A percentile compares a stretch with the other conserved stretches of the same genome.
phyloP scores from a whole-genome alignment of 1,140 invertebrate species.

The Globodera rostochiensis region DNA sequence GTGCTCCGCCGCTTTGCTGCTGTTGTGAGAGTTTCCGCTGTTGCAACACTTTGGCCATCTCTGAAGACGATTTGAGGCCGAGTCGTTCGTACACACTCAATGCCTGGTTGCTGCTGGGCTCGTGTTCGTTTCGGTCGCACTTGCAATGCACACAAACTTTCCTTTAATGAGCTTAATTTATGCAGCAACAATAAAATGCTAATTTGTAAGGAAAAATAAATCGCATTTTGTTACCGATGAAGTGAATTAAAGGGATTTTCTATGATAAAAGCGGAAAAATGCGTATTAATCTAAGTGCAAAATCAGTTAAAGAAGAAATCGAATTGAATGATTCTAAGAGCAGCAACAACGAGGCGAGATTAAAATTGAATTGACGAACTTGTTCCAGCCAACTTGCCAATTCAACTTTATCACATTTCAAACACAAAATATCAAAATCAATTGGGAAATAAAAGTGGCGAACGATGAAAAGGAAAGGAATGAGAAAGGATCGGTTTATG shows the following conservation, averaged over 20 bases:
- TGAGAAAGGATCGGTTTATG: background rate
- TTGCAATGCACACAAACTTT: conserved; percentile 66
- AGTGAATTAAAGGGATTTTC: background rate
- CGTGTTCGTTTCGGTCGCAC: conserved; percentile 63
- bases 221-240: too few species aligned
- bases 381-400: too few species aligned
- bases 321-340: too few species aligned
- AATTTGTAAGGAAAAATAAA: background rate
- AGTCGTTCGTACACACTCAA: conserved; percentile 64
- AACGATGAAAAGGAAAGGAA: background rate
- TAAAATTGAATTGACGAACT: too few species aligned
- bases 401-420: too few species aligned
- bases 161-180: conserved; percentile 39
- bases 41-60: conserved; percentile 41
- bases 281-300: background rate
- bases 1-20: conserved; percentile 25
- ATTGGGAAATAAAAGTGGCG: background rate
- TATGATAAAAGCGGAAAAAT: background rate
- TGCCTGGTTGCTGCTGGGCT: conserved; percentile 56
- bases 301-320: background rate
- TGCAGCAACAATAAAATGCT: background rate
- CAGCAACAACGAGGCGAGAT: too few species aligned
- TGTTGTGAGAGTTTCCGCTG: conserved; percentile 37
- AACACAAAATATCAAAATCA: background rate
- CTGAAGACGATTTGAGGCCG: conserved; percentile 59